Evolutionary conservation across 1,140 invertebrate species (phyloP).

Genomic region (Polypedilum vanderplanki): DNA sequence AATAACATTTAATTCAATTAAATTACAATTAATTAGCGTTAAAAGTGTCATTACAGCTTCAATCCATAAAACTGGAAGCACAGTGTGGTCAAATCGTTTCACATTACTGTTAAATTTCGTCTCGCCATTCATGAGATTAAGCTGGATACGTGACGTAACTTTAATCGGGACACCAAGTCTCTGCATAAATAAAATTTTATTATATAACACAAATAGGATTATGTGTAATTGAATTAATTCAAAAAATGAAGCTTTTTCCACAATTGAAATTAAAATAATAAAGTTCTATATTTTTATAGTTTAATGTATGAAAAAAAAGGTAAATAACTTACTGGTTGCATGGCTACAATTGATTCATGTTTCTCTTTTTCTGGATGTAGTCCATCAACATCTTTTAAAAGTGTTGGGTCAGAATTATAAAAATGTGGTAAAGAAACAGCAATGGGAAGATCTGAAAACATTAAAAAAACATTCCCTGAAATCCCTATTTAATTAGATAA

Average conservation of each 20-base stretch:
- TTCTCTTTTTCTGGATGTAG: constrained; percentile 51
- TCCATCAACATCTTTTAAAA: constrained; percentile 59
- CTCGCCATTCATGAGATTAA: constrained; percentile 56
- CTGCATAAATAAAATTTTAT: constrained; percentile 40
- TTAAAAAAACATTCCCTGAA: not conserved
- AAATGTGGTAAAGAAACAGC: constrained; percentile 76
- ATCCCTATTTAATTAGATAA: constrained; percentile 26
- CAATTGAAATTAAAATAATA: not conserved
- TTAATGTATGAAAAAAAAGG: not conserved
- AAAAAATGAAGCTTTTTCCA: not conserved
- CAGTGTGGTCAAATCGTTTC: constrained; percentile 51
- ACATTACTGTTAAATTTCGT: constrained; percentile 50
- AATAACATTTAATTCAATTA: not conserved
- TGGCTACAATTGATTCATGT: constrained; percentile 45
- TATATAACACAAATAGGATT: constrained; percentile 10
- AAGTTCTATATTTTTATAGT: constrained; percentile 1
- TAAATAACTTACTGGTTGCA: constrained; percentile 49
- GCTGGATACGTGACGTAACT: constrained; percentile 55
- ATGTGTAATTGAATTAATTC: not conserved
- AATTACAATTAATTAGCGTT: not conserved
- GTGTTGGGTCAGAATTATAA: constrained; percentile 55
- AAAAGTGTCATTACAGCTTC: constrained; percentile 50
- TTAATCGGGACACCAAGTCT: constrained; percentile 52
- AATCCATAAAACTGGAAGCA: constrained; percentile 58
- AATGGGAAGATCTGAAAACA: constrained; percentile 55